Evolutionary conservation across 2,113 vertebrate genomes (phyloP), one percentile per base, ranked within the genome.

Genomic region (Serinus canaria): DNA sequence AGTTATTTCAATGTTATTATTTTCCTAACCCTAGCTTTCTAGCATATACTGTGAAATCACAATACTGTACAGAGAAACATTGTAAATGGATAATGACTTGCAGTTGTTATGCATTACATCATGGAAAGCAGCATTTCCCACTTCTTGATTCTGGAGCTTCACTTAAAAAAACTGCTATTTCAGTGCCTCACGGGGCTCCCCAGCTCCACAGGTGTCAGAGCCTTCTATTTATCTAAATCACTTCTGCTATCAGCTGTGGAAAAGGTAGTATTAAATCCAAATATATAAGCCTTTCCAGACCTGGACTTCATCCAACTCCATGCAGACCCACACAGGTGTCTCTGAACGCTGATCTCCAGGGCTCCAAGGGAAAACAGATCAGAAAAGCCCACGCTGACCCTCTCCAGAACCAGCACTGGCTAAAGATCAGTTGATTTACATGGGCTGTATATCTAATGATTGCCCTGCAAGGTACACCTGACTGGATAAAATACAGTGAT

Each of bases 201-300:
- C 77, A 91, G 58, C 64, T 93, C 62, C 82, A 76, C 6, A 16
- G 53, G 82, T 87, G 73, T 91, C 84, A 91, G 28, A 72, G 24
- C 22, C n/a, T 76, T 87, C 41, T 87, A 72, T 93, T 96, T 83
- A 92, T 85, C 90, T 91, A 90, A 90, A 93, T 91, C 78, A 83
- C 37, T 95, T 91, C 59, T 83, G 30, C 77, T 96, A 95, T 95
- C 92, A 87, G 74, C 67, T 94, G 82, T 93, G 82, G 84, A 87
- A 94, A 89, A 79, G 62, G 62, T 83, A 70, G 78, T 66, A 95
- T 76, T 92, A 85, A 96, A 95, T 55, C 52, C 79, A 96, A 96
- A 89, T 82, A 75, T 49, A 10, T 91, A 79, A 79, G 70, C 6
- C 74, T 78, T 66, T 84, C 64, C 81, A 82, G 69, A 87, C 43